Evolutionary conservation across 1,140 invertebrate species (phyloP), one percentile per base, ranked within the genome.

Genomic region (Halesus radiatus): DNA sequence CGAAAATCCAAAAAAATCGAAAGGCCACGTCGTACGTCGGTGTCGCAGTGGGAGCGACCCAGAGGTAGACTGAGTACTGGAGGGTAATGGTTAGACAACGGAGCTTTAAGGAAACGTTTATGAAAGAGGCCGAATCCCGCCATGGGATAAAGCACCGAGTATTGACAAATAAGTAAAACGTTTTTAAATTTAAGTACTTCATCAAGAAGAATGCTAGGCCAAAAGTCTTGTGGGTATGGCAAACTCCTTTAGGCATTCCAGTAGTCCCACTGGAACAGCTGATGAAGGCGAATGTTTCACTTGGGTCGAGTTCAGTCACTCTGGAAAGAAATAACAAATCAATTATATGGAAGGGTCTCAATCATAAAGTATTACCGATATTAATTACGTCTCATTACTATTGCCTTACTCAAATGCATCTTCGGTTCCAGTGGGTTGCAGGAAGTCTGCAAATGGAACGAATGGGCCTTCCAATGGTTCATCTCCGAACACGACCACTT

Each of bases 231-330:
- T 83, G 82, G 5, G 74, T 58, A 6, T 76, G 50, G n/a, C 79
- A 74, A n/a, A 83, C 78, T 20, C 80, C 77, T 78, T 81, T 81
- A 10, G 80, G 82, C 3, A 81, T 50, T 50, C 82, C 82, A 6
- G 77, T 83, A n/a, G 80, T 81, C 26, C 82, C 82, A 74, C 82
- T 81, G 0, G 82, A 83, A 37, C 80, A 81, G 18, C 45, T 32
- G 37, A 81, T 60, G 58, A 83, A 60, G 15, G 64, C 72, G 8
- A 54, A 74, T 16, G 80, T 81, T 50, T 29, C 78, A 29, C 8
- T 23, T 50, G 80, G 80, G 68, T 83, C 82, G 29, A 83, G 80
- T 45, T 83, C 82, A 73, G 54, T 60, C 52, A 52, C 72, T 60
- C 80, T 83, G 75, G 1, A 80, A 80, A 56, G n/a, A 56, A 56